Base-by-base conservation (phyloP, 2,888 invertebrate genomes). In the Plagodis dolabraria region DNA sequence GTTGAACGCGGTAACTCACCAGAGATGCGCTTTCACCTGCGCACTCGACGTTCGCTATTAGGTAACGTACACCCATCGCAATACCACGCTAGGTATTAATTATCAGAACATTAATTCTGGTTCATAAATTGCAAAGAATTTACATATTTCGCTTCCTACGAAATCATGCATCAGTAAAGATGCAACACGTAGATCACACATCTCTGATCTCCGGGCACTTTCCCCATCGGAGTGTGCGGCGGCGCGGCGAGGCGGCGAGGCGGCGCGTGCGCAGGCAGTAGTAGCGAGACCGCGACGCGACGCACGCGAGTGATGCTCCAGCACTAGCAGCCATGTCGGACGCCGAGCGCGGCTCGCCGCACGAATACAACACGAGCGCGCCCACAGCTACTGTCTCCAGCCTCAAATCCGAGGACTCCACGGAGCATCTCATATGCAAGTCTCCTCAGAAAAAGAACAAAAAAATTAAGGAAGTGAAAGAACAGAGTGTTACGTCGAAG, bases 341-440 rank as follows among this genome's bases (percentile, higher is more conserved):
- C 59, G 65, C 70, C 60, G 78, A 76, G 60, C 71, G 68, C 49
- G 69, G 70, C 50, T 70, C 74, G 62, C 69, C 70, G 76, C 80
- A 81, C 74, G 65, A 74, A 68, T 74, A 81, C 77, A 72, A 76
- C 79, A 69, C 74, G 35, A 69, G 69, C 50, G 77, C 80, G 62
- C 77, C 86, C 56, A 82, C 85, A 64, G 86, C 88, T 53, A 92
- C 93, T 33, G 88, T 92, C 60, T 92, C 93, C 76, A 91, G 91
- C 71, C 79, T 92, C 57, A 90, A 92, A 65, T 93, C 93, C 7
- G 89, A 93, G 74, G 89, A 92, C 77, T 94, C 94, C 33, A 94
- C 94, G 5, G 94, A 94, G 70, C 94, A 93, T 64, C 71, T 94
- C 46, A 94, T 94, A 59, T 93, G 93, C 72, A 94, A 94, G 72